Conservation (phyloP, 2,113 vertebrate species). For the Rhodinocichla rosea region DNA sequence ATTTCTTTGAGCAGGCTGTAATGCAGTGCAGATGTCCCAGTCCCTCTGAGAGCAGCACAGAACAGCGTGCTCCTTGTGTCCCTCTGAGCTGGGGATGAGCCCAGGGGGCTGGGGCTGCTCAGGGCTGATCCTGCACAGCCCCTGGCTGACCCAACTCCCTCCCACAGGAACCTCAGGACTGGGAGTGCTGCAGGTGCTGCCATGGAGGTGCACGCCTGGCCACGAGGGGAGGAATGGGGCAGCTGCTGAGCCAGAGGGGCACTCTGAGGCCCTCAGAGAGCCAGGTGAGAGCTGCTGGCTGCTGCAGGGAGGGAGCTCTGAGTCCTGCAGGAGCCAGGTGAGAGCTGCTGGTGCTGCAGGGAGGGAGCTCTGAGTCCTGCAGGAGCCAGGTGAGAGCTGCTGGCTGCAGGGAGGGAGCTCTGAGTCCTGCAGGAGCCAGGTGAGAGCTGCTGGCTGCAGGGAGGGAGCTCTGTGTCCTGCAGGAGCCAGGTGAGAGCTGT, state of each 20-base stretch:
- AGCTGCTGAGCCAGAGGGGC: background rate
- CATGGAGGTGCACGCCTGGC: fast-evolving
- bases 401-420: too few relatives aligned
- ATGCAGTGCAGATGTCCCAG: background rate
- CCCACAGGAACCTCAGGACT: fast-evolving
- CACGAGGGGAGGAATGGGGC: fast-evolving
- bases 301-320: too few relatives aligned
- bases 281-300: too few relatives aligned
- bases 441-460: background rate
- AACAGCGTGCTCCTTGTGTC: background rate
- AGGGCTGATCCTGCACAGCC: background rate
- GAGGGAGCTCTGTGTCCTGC: background rate
- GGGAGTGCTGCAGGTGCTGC: background rate
- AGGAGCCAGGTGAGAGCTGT: too few relatives aligned
- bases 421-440: background rate
- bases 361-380: background rate
- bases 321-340: too few relatives aligned
- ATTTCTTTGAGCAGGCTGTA: slow-evolving; percentile 14
- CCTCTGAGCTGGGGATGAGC: background rate
- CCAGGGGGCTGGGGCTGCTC: background rate
- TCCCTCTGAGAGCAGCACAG: background rate
- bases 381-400: too few relatives aligned
- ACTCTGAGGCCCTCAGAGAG: fast-evolving
- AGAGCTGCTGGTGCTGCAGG: background rate
- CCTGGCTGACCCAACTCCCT: background rate